A percentile compares a stretch with the other conserved stretches of the same genome.
These are phyloP conservation scores for Ochotona princeps DNA, from an alignment of 2,113 vertebrate species.

Conservation along the genomic window DNA sequence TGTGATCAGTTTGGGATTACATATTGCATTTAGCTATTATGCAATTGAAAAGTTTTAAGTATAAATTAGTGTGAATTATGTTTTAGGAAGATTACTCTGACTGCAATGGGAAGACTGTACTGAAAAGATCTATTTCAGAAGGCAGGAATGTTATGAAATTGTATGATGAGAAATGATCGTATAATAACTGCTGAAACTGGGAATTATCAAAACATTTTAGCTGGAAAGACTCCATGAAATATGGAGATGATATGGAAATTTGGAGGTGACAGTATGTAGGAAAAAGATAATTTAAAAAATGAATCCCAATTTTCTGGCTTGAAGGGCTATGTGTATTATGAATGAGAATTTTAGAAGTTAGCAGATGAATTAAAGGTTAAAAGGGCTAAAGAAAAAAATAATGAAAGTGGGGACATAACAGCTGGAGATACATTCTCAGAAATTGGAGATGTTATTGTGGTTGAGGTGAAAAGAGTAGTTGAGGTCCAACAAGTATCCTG, in stretches of 20 bases:
- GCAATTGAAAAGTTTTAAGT: conserved; percentile 13
- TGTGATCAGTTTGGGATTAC: not conserved
- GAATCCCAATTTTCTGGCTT: not conserved
- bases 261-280: not conserved
- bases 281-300: conserved; percentile 30
- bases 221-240: conserved; percentile 11
- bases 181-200: conserved; percentile 14
- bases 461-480: conserved; percentile 7
- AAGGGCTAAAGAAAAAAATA: no score
- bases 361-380: not conserved
- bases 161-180: not conserved
- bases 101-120: not conserved
- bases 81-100: conserved; percentile 14
- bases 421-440: not conserved
- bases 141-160: not conserved
- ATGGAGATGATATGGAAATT: not conserved
- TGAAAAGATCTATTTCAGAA: not conserved
- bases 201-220: conserved; percentile 15
- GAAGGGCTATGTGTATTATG: not conserved
- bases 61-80: not conserved
- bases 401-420: no score
- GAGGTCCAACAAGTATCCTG: not conserved
- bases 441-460: not conserved
- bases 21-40: conserved; percentile 4
- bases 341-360: conserved; percentile 16